Evolutionary conservation across 2,113 vertebrate species (phyloP), one percentile per base, ranked within the genome.

Genomic region (Hiodon alosoides): DNA sequence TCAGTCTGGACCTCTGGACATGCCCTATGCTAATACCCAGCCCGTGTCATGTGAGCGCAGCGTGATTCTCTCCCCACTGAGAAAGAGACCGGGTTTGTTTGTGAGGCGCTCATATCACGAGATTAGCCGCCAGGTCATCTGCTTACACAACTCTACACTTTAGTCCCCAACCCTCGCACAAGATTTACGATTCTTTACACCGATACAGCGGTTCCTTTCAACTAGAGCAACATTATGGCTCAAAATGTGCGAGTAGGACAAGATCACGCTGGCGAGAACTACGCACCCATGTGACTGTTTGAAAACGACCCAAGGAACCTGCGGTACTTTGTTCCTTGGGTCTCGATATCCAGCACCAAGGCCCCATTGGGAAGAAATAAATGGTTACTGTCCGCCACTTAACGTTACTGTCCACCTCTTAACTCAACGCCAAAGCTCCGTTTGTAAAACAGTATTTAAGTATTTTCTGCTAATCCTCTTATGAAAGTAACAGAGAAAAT

Each of bases 71-170:
- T 76, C 81, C 7, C 77, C 69, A 47, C 62, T 53, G 7, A 4
- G 46, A 57, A 77, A 46, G 64, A 61, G 60, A 0, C 9, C 81
- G 70, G 0, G 80, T 60, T 81, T 88, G 76, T 60, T 65, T 60
- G 65, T 73, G 69, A 59, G 76, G 72, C 0, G 66, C 83, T 91
- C 89, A 87, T 90, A 94, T 91, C 92, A 89, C 79, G 83, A 91
- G 92, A 93, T 91, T 90, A 93, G 90, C 91, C 91, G 84, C 90
- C 91, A 93, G 94, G 93, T 94, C 92, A 93, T 93, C 90, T 91
- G 88, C 92, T 93, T 84, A 87, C 86, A 85, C 81, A 83, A 84
- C 84, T 83, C 82, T 83, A 83, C 84, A 84, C 86, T 84, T 71
- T 83, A 80, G 71, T 77, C 79, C 48, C 74, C 7, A n/a, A 57